These are phyloP conservation scores for Premnoplex brunnescens DNA, from an alignment of 2,797 vertebrate species.

Conservation along the genomic window DNA sequence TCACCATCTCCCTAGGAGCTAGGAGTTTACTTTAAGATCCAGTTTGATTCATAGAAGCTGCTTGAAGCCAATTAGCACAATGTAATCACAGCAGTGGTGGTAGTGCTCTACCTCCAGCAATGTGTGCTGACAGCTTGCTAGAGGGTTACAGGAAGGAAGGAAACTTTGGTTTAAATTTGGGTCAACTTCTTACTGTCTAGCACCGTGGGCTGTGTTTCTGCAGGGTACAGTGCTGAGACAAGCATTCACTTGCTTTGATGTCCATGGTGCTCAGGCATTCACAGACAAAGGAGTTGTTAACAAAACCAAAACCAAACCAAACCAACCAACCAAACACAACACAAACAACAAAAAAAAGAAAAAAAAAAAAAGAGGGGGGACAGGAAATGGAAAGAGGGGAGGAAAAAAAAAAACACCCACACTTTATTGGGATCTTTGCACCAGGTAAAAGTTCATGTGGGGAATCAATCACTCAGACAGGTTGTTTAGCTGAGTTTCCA, in stretches of 20 bases:
- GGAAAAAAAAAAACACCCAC: background rate
- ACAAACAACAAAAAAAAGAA: too few species aligned
- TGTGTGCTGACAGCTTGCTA: background rate
- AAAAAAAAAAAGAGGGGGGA: too few species aligned
- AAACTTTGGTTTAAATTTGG: background rate
- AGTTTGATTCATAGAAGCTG: constrained; percentile 1
- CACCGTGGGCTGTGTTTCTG: background rate
- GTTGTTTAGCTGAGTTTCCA: background rate
- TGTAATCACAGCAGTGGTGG: background rate
- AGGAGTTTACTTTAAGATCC: background rate
- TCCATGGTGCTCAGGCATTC: fast-evolving
- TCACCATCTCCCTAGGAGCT: background rate
- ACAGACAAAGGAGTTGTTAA: background rate
- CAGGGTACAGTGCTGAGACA: background rate
- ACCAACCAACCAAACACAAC: too few species aligned
- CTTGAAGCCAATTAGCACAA: constrained; percentile 33
- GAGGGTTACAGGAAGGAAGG: constrained; percentile 1
- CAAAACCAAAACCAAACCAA: too few species aligned
- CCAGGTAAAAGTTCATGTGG: background rate
- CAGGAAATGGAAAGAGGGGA: fast-evolving
- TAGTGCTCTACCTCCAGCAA: background rate
- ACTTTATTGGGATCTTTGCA: background rate
- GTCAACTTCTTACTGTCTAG: background rate
- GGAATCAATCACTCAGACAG: background rate
- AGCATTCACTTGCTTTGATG: background rate